Conservation (phyloP, 2,888 invertebrate genomes). For the Tuberolachnus salignus region DNA sequence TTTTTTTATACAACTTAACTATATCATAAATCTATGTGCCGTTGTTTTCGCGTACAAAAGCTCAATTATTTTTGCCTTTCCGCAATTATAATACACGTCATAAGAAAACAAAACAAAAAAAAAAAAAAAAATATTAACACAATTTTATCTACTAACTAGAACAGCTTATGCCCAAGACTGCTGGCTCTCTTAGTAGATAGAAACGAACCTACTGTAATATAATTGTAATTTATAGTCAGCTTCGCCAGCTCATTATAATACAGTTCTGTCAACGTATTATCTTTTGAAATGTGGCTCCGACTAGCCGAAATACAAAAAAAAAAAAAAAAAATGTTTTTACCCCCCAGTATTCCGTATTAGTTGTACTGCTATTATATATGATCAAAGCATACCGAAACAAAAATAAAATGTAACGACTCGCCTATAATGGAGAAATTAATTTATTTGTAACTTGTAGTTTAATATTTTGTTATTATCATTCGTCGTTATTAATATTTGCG, state of each 20-base stretch:
- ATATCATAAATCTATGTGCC: too few relatives aligned
- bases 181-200: too few relatives aligned
- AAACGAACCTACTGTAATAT: background rate
- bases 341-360: background rate
- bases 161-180: too few relatives aligned
- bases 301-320: background rate
- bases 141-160: too few relatives aligned
- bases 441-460: constrained; percentile 7
- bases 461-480: constrained; percentile 14
- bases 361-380: background rate
- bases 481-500: background rate
- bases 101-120: too few relatives aligned
- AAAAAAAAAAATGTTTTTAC: constrained; percentile 5
- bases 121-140: too few relatives aligned
- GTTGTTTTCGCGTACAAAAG: too few relatives aligned
- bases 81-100: too few relatives aligned
- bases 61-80: too few relatives aligned
- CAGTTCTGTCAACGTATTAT: background rate
- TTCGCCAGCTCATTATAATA: constrained; percentile 7
- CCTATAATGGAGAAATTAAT: background rate
- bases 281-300: background rate
- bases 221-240: background rate
- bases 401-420: constrained; percentile 14
- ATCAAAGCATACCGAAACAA: background rate
- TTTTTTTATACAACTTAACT: too few relatives aligned